A percentile compares a stretch with the other conserved stretches of the same genome.
phyloP scores from a whole-genome alignment of 1,140 invertebrate species.

The Macrobrachium nipponense region DNA sequence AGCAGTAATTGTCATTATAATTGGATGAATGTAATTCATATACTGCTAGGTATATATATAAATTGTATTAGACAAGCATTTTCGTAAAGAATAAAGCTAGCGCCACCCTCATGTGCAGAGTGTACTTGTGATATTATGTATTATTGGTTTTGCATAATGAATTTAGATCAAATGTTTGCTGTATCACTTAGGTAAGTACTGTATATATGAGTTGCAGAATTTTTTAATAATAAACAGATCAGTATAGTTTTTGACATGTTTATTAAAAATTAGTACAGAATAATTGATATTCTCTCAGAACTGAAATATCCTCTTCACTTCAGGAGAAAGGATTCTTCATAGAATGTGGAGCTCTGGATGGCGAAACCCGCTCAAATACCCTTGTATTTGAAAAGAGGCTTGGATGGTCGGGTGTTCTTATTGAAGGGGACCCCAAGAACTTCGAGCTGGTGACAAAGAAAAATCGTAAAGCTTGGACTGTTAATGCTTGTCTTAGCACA shows the following conservation, averaged over 20 bases:
- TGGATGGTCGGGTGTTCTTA: slow-evolving; percentile 66
- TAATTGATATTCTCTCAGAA: not conserved
- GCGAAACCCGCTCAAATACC: slow-evolving; percentile 67
- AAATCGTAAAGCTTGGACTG: slow-evolving; percentile 66
- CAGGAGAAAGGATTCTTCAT: slow-evolving; percentile 69
- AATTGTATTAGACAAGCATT: too few relatives aligned
- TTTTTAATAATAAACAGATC: too few relatives aligned
- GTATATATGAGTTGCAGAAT: too few relatives aligned
- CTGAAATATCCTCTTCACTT: slow-evolving; percentile 3
- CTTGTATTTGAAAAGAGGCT: slow-evolving; percentile 65
- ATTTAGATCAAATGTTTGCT: too few relatives aligned
- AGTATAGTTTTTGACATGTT: not conserved
- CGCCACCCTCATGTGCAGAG: too few relatives aligned
- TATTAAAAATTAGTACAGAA: not conserved
- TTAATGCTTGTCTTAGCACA: slow-evolving; percentile 65
- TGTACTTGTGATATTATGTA: too few relatives aligned
- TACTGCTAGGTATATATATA: too few relatives aligned
- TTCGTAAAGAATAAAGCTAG: too few relatives aligned
- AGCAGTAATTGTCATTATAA: too few relatives aligned
- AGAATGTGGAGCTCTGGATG: slow-evolving; percentile 73
- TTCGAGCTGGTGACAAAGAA: slow-evolving; percentile 64
- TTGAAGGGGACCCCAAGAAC: slow-evolving; percentile 66
- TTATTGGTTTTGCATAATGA: too few relatives aligned
- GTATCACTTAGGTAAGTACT: too few relatives aligned
- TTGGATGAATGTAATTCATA: too few relatives aligned